Evolutionary conservation across 1,140 invertebrate genomes (phyloP).

Genomic region (Andricus grossulariae): DNA sequence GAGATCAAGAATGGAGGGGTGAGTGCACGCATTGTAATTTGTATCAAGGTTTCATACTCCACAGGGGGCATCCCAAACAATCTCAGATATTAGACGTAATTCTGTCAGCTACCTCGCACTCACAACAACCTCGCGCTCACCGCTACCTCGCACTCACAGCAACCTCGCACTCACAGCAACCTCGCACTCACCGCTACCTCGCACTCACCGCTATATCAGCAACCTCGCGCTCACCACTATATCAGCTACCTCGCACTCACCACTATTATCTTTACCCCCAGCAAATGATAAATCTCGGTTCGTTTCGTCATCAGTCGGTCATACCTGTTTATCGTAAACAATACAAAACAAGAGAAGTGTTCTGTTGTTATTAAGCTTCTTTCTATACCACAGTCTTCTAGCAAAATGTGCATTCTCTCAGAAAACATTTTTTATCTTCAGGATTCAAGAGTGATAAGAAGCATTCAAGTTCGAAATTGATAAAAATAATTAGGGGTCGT

Average conservation of each 20-base stretch:
- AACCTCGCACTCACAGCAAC: not conserved
- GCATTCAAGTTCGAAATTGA: too few relatives aligned
- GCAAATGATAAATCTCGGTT: constrained; percentile 1
- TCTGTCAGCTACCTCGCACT: not conserved
- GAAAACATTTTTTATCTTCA: too few relatives aligned
- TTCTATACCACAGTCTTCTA: too few relatives aligned
- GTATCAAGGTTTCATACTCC: not conserved
- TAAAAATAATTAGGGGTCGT: too few relatives aligned
- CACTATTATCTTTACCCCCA: constrained; percentile 27
- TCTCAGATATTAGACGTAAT: constrained; percentile 3
- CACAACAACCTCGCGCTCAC: too few relatives aligned
- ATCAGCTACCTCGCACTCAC: not conserved
- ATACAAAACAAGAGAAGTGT: not conserved
- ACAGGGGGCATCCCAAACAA: not conserved
- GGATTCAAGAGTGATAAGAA: too few relatives aligned
- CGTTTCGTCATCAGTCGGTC: not conserved
- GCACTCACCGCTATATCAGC: too few relatives aligned
- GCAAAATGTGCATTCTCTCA: too few relatives aligned
- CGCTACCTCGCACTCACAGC: not conserved
- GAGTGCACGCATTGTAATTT: too few relatives aligned
- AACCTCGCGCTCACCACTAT: too few relatives aligned
- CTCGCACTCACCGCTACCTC: not conserved
- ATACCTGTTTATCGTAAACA: not conserved
- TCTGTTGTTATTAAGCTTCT: not conserved
- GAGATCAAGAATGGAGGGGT: constrained; percentile 3